Conservation (phyloP, 2,113 vertebrate genomes). For the Nematolebias whitei region DNA sequence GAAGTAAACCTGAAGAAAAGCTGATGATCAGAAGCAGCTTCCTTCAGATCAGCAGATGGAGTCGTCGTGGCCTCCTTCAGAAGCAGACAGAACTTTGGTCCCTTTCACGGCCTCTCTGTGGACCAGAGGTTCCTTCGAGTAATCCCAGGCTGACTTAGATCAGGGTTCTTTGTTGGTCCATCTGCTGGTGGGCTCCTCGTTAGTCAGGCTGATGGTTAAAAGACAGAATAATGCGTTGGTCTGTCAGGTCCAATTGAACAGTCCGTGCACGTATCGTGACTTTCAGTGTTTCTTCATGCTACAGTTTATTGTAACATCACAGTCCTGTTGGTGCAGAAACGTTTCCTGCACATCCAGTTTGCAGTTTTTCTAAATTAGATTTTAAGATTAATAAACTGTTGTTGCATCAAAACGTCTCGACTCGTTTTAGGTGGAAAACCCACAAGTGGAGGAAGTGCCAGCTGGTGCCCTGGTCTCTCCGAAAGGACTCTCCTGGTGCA, state of each 20-base stretch:
- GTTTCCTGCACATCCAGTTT: too few relatives aligned
- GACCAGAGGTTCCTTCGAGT: not conserved
- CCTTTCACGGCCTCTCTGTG: not conserved
- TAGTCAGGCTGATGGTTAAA: not conserved
- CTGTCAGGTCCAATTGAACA: not conserved
- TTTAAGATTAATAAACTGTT: not conserved
- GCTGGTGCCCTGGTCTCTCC: slow-evolving; percentile 90
- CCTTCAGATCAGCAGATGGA: too few relatives aligned
- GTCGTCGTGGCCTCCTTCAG: not conserved
- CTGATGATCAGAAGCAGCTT: too few relatives aligned
- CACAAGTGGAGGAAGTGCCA: slow-evolving; percentile 98
- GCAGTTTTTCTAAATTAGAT: too few relatives aligned
- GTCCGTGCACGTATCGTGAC: not conserved
- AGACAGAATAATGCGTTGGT: not conserved
- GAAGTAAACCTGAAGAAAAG: too few relatives aligned
- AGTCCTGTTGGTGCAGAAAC: too few relatives aligned
- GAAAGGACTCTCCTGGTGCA: slow-evolving; percentile 85
- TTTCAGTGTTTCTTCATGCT: not conserved
- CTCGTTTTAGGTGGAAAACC: slow-evolving; percentile 90
- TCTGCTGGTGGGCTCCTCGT: not conserved
- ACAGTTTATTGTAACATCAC: too few relatives aligned
- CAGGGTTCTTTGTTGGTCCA: slow-evolving; percentile 3
- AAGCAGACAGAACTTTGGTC: not conserved
- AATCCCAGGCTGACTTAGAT: slow-evolving; percentile 11
- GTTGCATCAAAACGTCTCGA: not conserved